Evolutionary conservation across 2,113 vertebrate species (phyloP).

Genomic region (rabbit (Oryctolagus cuniculus)): mOryCun1.1 NC_091436.1:37456001-37456500

Average conservation of each 20-base stretch:
- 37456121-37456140: no score
- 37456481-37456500: constrained; percentile 13
- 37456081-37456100: no score
- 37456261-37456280: not conserved
- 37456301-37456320: not conserved
- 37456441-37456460: not conserved
- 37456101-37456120: no score
- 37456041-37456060: no score
- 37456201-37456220: no score
- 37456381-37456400: not conserved
- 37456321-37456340: not conserved
- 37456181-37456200: no score
- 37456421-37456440: not conserved
- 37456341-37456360: rapidly evolving
- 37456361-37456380: not conserved
- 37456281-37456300: not conserved
- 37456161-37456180: no score
- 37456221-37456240: no score
- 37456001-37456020: no score
- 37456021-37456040: no score
- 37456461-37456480: not conserved
- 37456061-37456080: no score
- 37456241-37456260: not conserved
- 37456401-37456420: not conserved
- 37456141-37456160: no score